Evolutionary conservation across 1,140 invertebrate species (phyloP), one percentile per base, ranked within the genome.

Genomic region (Heliothis virescens): DNA sequence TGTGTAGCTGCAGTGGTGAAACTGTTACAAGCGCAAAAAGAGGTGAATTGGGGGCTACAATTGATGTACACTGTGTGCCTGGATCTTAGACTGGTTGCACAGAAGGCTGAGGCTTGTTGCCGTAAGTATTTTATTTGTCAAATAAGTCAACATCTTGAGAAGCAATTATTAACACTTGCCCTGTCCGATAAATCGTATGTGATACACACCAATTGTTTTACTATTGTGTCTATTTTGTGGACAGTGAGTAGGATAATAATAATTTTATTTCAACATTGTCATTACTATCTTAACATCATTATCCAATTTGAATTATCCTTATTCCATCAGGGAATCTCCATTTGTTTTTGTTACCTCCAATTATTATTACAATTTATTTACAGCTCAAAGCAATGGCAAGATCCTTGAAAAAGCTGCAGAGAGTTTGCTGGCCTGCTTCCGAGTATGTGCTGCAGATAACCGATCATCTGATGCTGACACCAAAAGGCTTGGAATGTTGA

Each of bases 361-460:
- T 7, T 41, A 41, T 7, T 9, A 7, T 41, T 9, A 41, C 5
- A 9, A 41, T 41, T 41, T 41, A 41, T 15, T 94, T 92, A 67
- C 86, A 94, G 93, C 87, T 10, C 91, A 94, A 88, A 91, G 87
- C 59, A 92, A 91, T 85, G 92, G 93, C 7, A 94, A 93, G 90
- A 97, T 97, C 65, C 90, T 99, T 65, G 98, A 99, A 94, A 99
- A 99, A 92, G 98, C 98, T 57, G 99, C 99, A 0, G 99, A 99
- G 85, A 97, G 97, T 85, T 95, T 99, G 9, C 99, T 99, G 97
- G 97, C 96, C 18, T 98, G 98, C 92, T 99, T 99, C 94, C 95
- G 99, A 89, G 97, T 99, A 16, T 99, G 99, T 95, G 98, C 99
- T 26, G 98, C 98, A 16, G 99, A 99, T 89, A 99, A 98, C 91